Conservation (phyloP, 1,140 invertebrate species). For the Aphidius ervi region DNA sequence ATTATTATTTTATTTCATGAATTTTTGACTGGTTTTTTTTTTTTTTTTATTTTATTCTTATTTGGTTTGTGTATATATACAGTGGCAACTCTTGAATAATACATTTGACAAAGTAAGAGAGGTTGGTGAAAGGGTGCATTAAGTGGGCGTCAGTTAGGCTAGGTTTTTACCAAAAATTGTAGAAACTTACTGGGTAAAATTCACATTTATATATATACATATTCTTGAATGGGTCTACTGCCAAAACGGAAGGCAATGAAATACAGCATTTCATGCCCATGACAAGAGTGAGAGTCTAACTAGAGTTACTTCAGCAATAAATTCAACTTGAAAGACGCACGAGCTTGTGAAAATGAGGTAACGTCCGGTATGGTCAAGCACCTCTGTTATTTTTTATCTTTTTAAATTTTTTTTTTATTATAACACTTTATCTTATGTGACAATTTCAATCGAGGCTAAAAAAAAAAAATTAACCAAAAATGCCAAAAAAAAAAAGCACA, state of each 20-base stretch:
- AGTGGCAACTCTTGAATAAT: no score
- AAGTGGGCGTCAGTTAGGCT: background rate
- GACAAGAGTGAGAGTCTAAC: slow-evolving; percentile 26
- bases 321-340: slow-evolving; percentile 20
- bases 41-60: no score
- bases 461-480: no score
- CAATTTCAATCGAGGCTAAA: background rate
- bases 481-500: no score
- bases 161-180: background rate
- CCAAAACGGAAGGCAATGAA: slow-evolving; percentile 26
- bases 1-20: no score
- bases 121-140: no score
- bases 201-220: no score
- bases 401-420: slow-evolving; percentile 3
- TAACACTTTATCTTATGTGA: background rate
- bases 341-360: slow-evolving; percentile 19
- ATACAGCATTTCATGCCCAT: slow-evolving; percentile 26
- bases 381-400: slow-evolving; percentile 5
- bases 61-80: no score
- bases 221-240: slow-evolving; percentile 17
- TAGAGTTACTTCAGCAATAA: slow-evolving; percentile 24
- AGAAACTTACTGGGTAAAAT: no score
- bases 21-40: no score
- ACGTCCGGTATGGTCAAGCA: slow-evolving; percentile 18
- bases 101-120: no score